phyloP scores from a whole-genome alignment of 2,888 invertebrate genomes.

The Ashinkailepas kermadecensis region DNA sequence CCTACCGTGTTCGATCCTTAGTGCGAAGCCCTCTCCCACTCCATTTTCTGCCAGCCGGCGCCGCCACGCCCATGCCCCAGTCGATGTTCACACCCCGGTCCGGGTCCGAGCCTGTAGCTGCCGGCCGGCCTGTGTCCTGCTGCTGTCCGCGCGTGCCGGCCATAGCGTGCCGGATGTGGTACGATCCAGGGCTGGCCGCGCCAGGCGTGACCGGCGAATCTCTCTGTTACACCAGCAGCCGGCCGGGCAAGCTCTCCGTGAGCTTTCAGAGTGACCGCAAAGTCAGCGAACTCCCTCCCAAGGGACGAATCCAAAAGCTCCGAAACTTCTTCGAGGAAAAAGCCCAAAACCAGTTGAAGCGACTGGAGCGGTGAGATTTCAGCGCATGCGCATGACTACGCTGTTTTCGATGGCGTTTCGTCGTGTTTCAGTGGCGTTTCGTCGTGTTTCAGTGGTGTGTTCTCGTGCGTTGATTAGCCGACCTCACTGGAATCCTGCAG shows the following conservation, averaged over 20 bases:
- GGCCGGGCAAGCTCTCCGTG: slow-evolving; percentile 9
- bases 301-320: slow-evolving; percentile 36
- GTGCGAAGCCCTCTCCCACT: too few relatives aligned
- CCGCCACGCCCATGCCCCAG: too few relatives aligned
- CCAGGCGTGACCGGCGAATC: background rate
- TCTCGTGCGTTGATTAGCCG: background rate
- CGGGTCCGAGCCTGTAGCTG: too few relatives aligned
- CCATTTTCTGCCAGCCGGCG: too few relatives aligned
- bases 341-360: slow-evolving; percentile 31
- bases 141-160: too few relatives aligned
- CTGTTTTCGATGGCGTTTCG: background rate
- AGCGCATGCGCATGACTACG: background rate
- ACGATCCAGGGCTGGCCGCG: too few relatives aligned
- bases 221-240: slow-evolving; percentile 10
- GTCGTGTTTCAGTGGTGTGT: too few relatives aligned
- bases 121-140: too few relatives aligned
- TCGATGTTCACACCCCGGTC: too few relatives aligned
- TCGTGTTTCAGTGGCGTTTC: too few relatives aligned
- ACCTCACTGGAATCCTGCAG: background rate
- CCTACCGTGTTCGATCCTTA: too few relatives aligned
- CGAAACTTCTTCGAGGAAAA: slow-evolving; percentile 37
- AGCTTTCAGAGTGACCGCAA: background rate
- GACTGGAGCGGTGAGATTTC: slow-evolving; percentile 22
- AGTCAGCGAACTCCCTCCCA: slow-evolving; percentile 37
- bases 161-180: too few relatives aligned